Evolutionary conservation across 2,797 vertebrate species (phyloP).

Genomic region (Avahi laniger): DNA sequence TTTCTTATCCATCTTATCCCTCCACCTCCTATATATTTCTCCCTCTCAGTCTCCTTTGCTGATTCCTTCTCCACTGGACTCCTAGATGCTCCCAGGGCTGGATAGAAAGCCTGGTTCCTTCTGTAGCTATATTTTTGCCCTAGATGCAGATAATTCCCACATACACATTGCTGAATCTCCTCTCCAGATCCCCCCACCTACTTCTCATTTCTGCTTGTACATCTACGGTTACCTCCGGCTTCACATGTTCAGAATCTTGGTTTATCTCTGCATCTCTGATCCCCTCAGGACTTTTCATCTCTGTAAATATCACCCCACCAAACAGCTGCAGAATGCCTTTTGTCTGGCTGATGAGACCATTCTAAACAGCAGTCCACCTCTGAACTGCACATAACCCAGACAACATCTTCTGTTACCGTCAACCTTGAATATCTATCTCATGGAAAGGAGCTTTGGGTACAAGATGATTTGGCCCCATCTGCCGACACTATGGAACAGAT

Average conservation of each 20-base stretch:
- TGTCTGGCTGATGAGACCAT: neutral
- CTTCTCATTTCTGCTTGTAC: neutral
- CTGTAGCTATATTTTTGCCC: neutral
- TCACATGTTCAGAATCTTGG: neutral
- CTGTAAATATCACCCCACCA: neutral
- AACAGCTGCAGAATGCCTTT: neutral
- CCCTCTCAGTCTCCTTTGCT: neutral
- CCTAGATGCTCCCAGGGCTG: neutral
- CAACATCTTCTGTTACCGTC: neutral
- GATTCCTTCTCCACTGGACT: neutral
- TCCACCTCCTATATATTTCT: neutral
- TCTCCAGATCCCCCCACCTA: neutral
- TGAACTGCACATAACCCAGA: neutral
- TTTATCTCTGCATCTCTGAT: neutral
- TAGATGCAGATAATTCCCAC: neutral
- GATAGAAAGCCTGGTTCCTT: neutral
- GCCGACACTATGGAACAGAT: neutral
- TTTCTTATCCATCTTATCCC: constrained; percentile 4
- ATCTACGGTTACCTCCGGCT: neutral
- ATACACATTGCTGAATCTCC: neutral
- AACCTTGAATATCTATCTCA: neutral
- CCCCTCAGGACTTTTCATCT: neutral
- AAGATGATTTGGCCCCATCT: neutral
- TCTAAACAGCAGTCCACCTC: neutral
- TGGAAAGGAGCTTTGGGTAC: neutral